phyloP scores from a whole-genome alignment of 1,140 invertebrate species.

The Ptiloglossa arizonensis region DNA sequence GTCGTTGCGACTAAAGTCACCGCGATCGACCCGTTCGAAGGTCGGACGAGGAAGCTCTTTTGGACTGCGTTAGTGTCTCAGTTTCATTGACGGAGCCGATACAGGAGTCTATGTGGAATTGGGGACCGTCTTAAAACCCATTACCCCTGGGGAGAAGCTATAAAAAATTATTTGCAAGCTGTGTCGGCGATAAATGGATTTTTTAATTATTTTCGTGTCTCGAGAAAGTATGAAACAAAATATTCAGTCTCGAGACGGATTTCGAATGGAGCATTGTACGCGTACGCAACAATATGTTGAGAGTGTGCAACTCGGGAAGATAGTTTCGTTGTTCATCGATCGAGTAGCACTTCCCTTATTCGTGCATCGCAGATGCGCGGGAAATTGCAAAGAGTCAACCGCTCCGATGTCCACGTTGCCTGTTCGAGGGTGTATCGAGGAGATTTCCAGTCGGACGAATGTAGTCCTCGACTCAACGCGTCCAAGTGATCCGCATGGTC shows the following conservation, averaged over 20 bases:
- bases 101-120: constrained; percentile 15
- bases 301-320: no score
- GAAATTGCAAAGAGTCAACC: no score
- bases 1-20: neutral
- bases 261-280: no score
- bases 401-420: neutral
- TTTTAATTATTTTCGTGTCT: no score
- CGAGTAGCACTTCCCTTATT: no score
- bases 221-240: no score
- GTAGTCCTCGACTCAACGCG: neutral
- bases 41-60: constrained; percentile 47
- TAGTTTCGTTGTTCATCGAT: no score
- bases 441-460: neutral
- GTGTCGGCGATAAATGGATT: no score
- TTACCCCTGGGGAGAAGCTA: constrained; percentile 18
- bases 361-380: no score
- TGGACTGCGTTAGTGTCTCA: constrained; percentile 10
- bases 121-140: constrained; percentile 22
- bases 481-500: constrained; percentile 49
- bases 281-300: no score
- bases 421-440: constrained; percentile 5
- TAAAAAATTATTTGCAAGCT: no score
- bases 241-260: no score
- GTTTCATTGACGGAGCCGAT: constrained; percentile 58
- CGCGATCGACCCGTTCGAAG: constrained; percentile 58